A percentile compares a stretch with the other conserved stretches of the same genome.
Evolutionary conservation across 2,797 vertebrate species (phyloP).

Genomic region (Pyrocephalus nanus): DNA sequence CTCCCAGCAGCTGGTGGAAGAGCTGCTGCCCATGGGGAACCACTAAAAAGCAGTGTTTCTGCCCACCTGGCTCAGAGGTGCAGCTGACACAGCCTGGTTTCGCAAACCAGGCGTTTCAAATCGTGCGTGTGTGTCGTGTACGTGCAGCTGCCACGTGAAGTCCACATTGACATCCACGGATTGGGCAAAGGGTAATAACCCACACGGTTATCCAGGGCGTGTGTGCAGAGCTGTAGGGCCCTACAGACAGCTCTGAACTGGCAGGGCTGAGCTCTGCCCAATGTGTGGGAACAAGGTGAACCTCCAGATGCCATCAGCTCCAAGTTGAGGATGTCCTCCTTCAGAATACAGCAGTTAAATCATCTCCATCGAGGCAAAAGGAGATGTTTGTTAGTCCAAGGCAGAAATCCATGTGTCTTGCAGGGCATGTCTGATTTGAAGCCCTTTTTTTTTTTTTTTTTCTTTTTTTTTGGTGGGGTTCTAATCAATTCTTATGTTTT

Average conservation of each 20-base stretch:
- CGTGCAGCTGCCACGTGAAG: not conserved
- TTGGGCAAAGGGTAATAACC: not conserved
- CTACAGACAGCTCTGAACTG: not conserved
- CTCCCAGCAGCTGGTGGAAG: not conserved
- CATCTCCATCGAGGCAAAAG: not conserved
- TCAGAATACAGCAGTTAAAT: not conserved
- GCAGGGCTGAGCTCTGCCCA: not conserved
- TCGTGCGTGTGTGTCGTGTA: not conserved
- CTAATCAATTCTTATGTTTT: not conserved
- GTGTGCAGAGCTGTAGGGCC: not conserved
- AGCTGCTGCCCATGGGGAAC: not conserved
- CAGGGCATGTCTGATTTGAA: not conserved
- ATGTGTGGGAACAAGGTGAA: not conserved
- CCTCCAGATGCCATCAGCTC: not conserved
- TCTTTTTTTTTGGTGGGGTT: not conserved
- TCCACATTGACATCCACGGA: not conserved
- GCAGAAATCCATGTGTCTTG: not conserved
- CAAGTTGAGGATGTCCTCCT: not conserved
- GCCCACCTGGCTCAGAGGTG: not conserved
- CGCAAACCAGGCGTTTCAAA: not conserved
- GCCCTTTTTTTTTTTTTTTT: no score
- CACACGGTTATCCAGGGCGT: not conserved
- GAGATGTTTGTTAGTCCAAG: not conserved
- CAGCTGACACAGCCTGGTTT: not conserved
- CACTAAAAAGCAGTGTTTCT: not conserved